Evolutionary conservation across 2,113 vertebrate species (phyloP).

Genomic region (Leptobrachium ailaonicum): DNA sequence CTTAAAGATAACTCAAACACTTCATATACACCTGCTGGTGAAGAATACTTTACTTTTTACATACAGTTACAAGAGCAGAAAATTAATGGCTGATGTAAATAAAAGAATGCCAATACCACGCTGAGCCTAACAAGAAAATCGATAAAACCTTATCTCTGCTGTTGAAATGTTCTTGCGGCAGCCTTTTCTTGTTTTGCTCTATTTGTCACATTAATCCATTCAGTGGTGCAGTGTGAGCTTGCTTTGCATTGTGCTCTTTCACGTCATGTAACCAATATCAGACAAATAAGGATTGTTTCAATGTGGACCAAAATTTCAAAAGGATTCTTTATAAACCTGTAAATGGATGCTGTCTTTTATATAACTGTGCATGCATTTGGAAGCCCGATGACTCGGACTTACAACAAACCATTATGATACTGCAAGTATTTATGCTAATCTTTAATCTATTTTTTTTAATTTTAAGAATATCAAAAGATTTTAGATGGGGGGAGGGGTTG

Average conservation of each 20-base stretch:
- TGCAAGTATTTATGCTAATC: too few species aligned
- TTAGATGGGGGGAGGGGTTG: too few species aligned
- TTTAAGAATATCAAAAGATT: too few species aligned
- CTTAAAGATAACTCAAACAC: conserved; percentile 12
- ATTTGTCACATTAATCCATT: conserved; percentile 33
- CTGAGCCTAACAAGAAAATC: conserved; percentile 18
- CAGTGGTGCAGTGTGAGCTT: conserved; percentile 14
- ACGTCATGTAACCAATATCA: conserved; percentile 9
- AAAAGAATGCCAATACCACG: conserved; percentile 12
- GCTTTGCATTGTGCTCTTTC: conserved; percentile 7
- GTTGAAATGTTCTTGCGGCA: conserved; percentile 19
- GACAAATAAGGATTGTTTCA: background rate
- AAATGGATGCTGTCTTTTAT: too few species aligned
- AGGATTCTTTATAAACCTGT: too few species aligned
- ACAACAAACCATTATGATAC: too few species aligned
- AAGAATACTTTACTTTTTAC: conserved; percentile 1
- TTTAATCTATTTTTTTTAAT: too few species aligned
- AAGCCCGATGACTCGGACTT: too few species aligned
- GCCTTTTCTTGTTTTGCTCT: conserved; percentile 26
- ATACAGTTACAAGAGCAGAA: conserved; percentile 26
- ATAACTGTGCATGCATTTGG: too few species aligned
- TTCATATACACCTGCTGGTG: conserved; percentile 1
- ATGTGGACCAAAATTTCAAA: too few species aligned
- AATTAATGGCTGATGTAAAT: conserved; percentile 19
- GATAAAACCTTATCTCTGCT: conserved; percentile 37